Evolutionary conservation across 2,888 invertebrate genomes (phyloP), one percentile per base, ranked within the genome.

Genomic region (Eristalis intricaria): DNA sequence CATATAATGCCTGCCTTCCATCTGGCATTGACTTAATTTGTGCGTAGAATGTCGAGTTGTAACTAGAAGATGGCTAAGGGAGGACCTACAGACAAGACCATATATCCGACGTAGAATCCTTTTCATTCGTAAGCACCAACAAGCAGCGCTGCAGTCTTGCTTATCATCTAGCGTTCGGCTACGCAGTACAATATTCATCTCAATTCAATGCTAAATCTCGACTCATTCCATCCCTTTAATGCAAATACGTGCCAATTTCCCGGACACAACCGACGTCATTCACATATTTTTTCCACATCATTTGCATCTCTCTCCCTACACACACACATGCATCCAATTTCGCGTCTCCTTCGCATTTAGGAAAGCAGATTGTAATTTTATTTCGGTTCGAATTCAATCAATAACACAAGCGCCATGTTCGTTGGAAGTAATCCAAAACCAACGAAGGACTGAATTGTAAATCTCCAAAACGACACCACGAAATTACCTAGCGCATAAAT

Each of bases 401-500:
- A 77, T 63, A 69, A 35, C 35, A 38, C 2, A 23, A 61, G 68
- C 35, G 58, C 50, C 76, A 77, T 63, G 63, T 43, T 50, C 61
- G 10, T 65, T 79, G 79, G 79, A 79, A 61, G 4, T n/a, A 79
- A 61, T 79, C 79, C 79, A 79, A 71, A 23, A 79, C 60, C 60
- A 40, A 43, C 23, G 22, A 23, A 26, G 26, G 65, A 43, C 35
- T 35, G 43, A 15, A 58, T 60, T 32, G 79, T 79, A 79, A 79
- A 79, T 71, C 71, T 66, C 32, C 60, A 43, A 66, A 79, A 71
- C 60, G 79, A 66, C 79, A 73, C 71, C 73, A 79, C 79, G 43
- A 79, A 79, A 79, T 79, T 79, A 79, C 79, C 60, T 79, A 60
- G 65, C 58, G 50, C 79, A 71, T 79, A 73, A 79, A 32, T 61